Conservation (phyloP, 2,113 vertebrate species). For the Heptranchias perlo region DNA sequence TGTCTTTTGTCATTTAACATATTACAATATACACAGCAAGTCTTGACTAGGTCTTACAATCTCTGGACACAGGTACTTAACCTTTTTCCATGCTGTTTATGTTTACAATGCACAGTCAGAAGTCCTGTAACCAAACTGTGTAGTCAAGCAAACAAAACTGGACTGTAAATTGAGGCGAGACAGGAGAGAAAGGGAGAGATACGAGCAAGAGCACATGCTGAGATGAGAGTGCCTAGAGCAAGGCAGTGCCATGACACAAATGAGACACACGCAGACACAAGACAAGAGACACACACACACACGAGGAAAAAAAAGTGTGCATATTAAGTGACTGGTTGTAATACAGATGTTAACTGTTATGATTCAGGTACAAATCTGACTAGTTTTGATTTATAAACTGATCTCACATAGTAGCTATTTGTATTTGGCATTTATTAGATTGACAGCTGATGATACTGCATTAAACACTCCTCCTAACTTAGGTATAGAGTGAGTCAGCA, state of each 20-base stretch:
- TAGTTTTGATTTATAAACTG: background rate
- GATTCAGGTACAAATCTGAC: slow-evolving; percentile 8
- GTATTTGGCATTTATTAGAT: slow-evolving; percentile 32
- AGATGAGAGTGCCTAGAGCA: slow-evolving; percentile 23
- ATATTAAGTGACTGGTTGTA: slow-evolving; percentile 34
- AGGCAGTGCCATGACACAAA: slow-evolving; percentile 26
- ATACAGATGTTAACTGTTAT: slow-evolving; percentile 31
- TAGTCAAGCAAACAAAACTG: slow-evolving; percentile 88
- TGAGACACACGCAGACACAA: slow-evolving; percentile 30
- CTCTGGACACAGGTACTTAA: slow-evolving; percentile 98
- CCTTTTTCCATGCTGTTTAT: slow-evolving; percentile 98
- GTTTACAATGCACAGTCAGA: slow-evolving; percentile 97
- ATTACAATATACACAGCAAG: slow-evolving; percentile 99
- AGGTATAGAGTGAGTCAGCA: background rate
- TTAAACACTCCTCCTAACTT: slow-evolving; percentile 22
- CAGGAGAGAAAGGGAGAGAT: slow-evolving; percentile 30
- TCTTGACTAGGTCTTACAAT: slow-evolving; percentile 99
- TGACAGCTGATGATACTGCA: slow-evolving; percentile 16
- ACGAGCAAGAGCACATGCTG: slow-evolving; percentile 15
- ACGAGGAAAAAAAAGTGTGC: slow-evolving; percentile 8
- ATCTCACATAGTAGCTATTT: slow-evolving; percentile 26
- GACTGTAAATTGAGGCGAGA: slow-evolving; percentile 54
- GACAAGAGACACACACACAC: background rate
- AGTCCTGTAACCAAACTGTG: slow-evolving; percentile 94
- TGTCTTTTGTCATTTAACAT: slow-evolving; percentile 81